A percentile compares a stretch with the other conserved stretches of the same genome.
phyloP scores from a whole-genome alignment of 1,140 invertebrate genomes.

The Macrotrachela quadricornifera region DNA sequence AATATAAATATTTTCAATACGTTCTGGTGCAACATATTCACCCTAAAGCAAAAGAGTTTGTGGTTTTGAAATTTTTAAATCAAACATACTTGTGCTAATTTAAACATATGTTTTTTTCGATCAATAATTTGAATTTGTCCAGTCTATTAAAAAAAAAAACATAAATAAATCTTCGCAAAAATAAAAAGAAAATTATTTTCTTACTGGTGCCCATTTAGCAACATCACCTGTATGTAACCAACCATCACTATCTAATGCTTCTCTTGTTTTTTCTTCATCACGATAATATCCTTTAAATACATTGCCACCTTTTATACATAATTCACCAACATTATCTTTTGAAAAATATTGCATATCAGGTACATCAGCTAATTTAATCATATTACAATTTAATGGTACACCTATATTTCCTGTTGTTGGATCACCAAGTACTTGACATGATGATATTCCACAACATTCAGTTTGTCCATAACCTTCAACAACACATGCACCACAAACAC shows the following conservation, averaged over 20 bases:
- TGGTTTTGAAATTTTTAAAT: too few species aligned
- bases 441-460: slow-evolving; percentile 77
- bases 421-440: slow-evolving; percentile 76
- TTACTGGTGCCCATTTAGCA: slow-evolving; percentile 16
- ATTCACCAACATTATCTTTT: slow-evolving; percentile 22
- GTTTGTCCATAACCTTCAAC: slow-evolving; percentile 87
- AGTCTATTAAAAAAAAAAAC: background rate
- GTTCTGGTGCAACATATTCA: slow-evolving; percentile 94
- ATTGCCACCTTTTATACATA: slow-evolving; percentile 69
- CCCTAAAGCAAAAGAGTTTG: slow-evolving; percentile 19
- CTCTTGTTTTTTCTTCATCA: slow-evolving; percentile 28
- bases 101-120: slow-evolving; percentile 88
- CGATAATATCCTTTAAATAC: slow-evolving; percentile 47
- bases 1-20: slow-evolving; percentile 90
- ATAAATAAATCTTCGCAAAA: too few species aligned
- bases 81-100: slow-evolving; percentile 53
- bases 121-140: slow-evolving; percentile 64
- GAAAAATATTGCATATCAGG: slow-evolving; percentile 89
- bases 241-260: slow-evolving; percentile 31
- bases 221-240: slow-evolving; percentile 34
- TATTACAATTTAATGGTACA: slow-evolving; percentile 70
- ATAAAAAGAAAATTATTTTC: too few species aligned
- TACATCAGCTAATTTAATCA: slow-evolving; percentile 78
- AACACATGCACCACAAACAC: slow-evolving; percentile 58
- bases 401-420: slow-evolving; percentile 68